Base-by-base conservation (phyloP, 2,113 vertebrate species). In the Forbesichthys papilliferus region DNA sequence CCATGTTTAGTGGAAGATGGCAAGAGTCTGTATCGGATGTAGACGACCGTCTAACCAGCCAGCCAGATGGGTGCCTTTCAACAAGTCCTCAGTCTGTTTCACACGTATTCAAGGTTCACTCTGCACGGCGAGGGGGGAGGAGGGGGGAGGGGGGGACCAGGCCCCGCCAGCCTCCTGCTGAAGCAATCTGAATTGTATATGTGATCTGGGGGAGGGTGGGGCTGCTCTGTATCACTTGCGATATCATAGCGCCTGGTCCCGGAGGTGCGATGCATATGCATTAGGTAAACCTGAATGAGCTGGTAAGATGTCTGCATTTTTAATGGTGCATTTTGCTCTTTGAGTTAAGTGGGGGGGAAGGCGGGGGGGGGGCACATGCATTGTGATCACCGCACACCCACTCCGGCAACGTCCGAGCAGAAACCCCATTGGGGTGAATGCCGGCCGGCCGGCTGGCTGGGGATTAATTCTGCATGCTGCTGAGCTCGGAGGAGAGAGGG, bases 261-360 rank as follows among this genome's bases (percentile, higher is more conserved):
- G 77, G 74, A 90, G 88, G 90, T 90, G 79, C 88, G 76, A 90
- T 93, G 87, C 89, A 92, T 91, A 92, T 92, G 91, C 89, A 93
- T 90, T 82, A 91, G 87, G 78, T 87, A 90, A 88, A 88, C 61
- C 71, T 80, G 85, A 27, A 90, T 85, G 87, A 89, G 87, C 86
- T 81, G 84, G 84, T 86, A 85, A 87, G 86, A 85, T 87, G 79
- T 87, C 78, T 92, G 89, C 86, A 91, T 92, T 90, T 92, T 92
- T 92, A 88, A 93, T 91, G 84, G 81, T 3, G 81, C 86, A 86
- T 92, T 27, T 93, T 92, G 89, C 90, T 90, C 80, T 84, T 79
- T 78, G 88, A 89, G 84, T 78, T 27, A 84, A 90, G 87, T 85
- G 82, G 88, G 83, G 89, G 86, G 83, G 86, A 16, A 16, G 16